Base-by-base conservation (phyloP, 2,113 vertebrate genomes). In the Megaceryle maxima region DNA sequence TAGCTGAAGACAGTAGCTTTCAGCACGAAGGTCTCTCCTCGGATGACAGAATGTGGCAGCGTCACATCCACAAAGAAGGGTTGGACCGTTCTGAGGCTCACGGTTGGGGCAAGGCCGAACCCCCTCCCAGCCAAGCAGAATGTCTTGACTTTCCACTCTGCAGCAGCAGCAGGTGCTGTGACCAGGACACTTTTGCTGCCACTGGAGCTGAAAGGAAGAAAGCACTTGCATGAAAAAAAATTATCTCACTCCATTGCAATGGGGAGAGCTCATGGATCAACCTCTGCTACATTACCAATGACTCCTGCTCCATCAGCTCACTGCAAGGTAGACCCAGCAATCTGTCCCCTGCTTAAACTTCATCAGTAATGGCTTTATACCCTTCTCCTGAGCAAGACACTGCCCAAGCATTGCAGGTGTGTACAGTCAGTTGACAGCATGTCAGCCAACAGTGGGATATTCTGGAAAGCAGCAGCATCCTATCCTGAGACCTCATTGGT, bases 1-100 rank as follows among this genome's bases (percentile, higher is more conserved):
- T 98, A 98, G 97, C 92, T 99, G 94, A 99, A 99, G 90, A 99
- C 95, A 0, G 98, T 97, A 74, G 98, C 98, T 87, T 97, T 98
- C 56, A 99, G 97, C 3, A 79, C 67, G 39, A 99, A 99, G 63
- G 97, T 97, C 94, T 99, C 98, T 44, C 98, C 98, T 43, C 57
- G 96, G 85, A 99, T 95, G 69, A 99, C 94, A 0, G 98, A 99
- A 97, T 98, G 97, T 0, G 99, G 99, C 48, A 99, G 60, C 0
- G 66, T 97, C 85, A 98, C 76, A 3, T 98, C 98, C 84, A 99
- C 97, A 43, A 98, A 99, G 97, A 99, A 98, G 0, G 99, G 98
- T 92, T 99, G 98, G 96, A 99, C 98, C 6, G 97, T 98, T 3
- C 95, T 98, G 64, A 99, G 95, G 21, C 94, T 96, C 0, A 7